These are phyloP conservation scores for Chlorocebus sabaeus DNA, from an alignment of 2,113 vertebrate genomes.

Conservation along the genomic window DNA sequence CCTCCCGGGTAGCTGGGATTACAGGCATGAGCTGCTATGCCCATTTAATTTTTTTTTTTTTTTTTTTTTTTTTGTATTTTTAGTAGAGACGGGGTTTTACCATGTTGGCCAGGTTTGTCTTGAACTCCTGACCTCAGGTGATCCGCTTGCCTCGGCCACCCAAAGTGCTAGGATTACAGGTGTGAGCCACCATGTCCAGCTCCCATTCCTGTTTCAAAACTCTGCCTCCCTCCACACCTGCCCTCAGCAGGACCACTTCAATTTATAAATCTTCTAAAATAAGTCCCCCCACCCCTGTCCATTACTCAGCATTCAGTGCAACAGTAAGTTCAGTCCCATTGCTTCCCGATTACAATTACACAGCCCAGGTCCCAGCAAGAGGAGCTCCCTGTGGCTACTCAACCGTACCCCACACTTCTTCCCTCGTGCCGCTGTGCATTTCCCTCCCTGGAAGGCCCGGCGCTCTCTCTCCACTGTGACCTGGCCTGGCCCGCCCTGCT, in stretches of 20 bases:
- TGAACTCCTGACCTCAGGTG: background rate
- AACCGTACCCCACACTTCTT: rapidly evolving
- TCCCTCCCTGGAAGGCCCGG: background rate
- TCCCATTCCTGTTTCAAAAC: background rate
- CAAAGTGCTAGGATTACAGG: background rate
- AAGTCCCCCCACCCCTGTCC: background rate
- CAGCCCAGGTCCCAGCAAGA: background rate
- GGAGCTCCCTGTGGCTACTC: rapidly evolving
- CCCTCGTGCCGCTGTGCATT: background rate
- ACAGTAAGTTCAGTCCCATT: rapidly evolving
- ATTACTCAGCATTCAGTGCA: rapidly evolving
- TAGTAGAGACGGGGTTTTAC: background rate
- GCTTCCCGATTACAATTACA: rapidly evolving
- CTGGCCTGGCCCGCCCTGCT: background rate
- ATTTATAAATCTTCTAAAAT: background rate
- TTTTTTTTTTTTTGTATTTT: background rate
- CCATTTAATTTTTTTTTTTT: background rate
- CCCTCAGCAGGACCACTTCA: background rate
- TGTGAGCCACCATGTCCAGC: background rate
- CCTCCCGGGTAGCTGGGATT: background rate
- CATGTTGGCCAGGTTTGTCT: background rate
- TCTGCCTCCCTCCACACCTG: background rate
- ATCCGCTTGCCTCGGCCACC: background rate
- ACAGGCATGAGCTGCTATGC: background rate
- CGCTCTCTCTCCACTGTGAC: background rate